Base-by-base conservation (phyloP, 2,797 vertebrate genomes). In the Cynodonichthys magdalenae region DNA sequence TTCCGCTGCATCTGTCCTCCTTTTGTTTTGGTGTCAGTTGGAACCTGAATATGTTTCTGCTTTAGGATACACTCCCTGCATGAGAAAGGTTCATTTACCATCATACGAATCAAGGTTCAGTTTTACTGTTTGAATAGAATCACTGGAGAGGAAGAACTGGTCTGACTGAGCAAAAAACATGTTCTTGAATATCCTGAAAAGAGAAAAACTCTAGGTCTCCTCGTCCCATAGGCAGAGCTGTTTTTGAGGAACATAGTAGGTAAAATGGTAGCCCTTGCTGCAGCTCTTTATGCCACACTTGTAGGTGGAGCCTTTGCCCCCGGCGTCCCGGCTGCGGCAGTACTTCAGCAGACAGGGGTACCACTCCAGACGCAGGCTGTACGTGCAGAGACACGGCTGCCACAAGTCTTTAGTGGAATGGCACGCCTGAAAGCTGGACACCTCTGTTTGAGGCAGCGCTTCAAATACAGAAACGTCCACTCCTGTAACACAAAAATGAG, bases 271-370 rank as follows among this genome's bases (percentile, higher is more conserved):
- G 84, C 90, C 95, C 85, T 98, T 98, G 90, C 95, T 96, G 93
- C 97, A 99, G 92, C 97, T 99, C 83, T 95, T 96, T 83, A 99
- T 99, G 86, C 97, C 97, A 0, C 97, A 99, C 73, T 97, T 98
- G 92, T 98, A 99, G 20, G 96, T 95, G 0, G 90, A 88, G 0
- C 94, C 89, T 69, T 91, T 94, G 59, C 95, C 95, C 0, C 72
- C 69, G 9, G 91, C 74, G 11, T 98, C 97, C 0, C 95, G 92
- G 69, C 92, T 96, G 77, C 92, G 94, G 92, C 97, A 99, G 89
- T 96, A 99, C 79, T 99, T 98, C 18, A 99, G 93, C 92, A 96
- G 89, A 90, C 97, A 99, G 0, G 97, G 97, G 87, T 98, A 98
- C 97, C 97, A 99, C 93, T 96, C 95, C 70, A 99, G 93, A 64